Base-by-base conservation (phyloP, 2,113 vertebrate genomes). In the Paracanthobrama guichenoti region DNA sequence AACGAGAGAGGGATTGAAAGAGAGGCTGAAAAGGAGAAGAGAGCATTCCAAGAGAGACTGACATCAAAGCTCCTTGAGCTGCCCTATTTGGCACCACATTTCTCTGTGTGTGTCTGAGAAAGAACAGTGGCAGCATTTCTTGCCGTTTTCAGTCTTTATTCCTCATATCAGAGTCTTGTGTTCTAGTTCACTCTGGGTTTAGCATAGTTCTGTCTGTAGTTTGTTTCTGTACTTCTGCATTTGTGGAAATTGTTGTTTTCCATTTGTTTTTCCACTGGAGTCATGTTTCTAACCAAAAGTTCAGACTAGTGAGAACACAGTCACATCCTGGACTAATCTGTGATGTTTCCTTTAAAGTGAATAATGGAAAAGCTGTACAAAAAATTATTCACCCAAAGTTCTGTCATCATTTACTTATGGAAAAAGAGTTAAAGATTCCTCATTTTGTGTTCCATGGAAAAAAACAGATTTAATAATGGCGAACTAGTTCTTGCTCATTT, bases 11-110 rank as follows among this genome's bases (percentile, higher is more conserved):
- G 85, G 85, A 79, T n/a, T 16, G 39, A 72, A 55, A 88, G 81
- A 80, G 71, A 75, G 66, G 83, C 39, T 39, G 85, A n/a, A 86
- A 83, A 81, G 80, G 85, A 85, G 73, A 85, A 83, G 83, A 79
- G 85, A 66, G 83, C 35, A 53, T 71, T 72, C 87, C 86, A 75
- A 86, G 85, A 85, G 84, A 88, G 84, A 73, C 87, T 69, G 44
- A 89, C 89, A 87, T 90, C 89, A 91, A 91, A 91, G 88, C 85
- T 75, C 81, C 76, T 83, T 80, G 64, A 86, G 81, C 86, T 74
- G 85, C 66, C 71, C 83, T 78, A 78, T 86, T 89, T 88, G 88
- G 86, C 88, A 87, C 72, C 75, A 79, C 72, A 84, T 84, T 85
- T 83, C 26, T 59, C 4, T 82, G 24, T 88, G 31, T n/a, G 82